Evolutionary conservation across 2,113 vertebrate species (phyloP).

Genomic region (Clarias batrachus): DNA sequence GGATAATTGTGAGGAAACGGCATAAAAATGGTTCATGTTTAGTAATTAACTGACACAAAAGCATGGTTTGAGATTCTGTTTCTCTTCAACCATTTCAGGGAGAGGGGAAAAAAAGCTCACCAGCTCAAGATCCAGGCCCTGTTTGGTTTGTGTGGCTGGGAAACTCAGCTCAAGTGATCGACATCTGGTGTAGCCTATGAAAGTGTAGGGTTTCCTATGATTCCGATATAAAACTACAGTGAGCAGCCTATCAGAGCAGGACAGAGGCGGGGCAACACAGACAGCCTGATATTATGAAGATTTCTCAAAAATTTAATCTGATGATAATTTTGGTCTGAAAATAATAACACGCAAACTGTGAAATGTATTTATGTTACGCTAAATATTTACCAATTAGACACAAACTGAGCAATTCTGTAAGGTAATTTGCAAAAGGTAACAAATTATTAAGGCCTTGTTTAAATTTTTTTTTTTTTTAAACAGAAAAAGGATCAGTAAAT

Average conservation of each 20-base stretch:
- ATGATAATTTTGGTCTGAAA: not conserved
- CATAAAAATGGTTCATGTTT: not conserved
- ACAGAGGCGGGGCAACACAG: constrained; percentile 62
- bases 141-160: constrained; percentile 20
- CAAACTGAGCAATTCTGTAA: not conserved
- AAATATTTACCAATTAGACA: not conserved
- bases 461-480: not conserved
- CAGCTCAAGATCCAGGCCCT: constrained; percentile 27
- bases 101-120: not conserved
- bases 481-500: not conserved
- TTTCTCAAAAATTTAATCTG: not conserved
- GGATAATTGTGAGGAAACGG: too few species aligned
- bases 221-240: not conserved
- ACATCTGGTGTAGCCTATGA: constrained; percentile 39
- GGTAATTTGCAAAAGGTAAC: not conserved
- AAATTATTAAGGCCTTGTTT: not conserved
- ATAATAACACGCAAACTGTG: not conserved
- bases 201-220: not conserved
- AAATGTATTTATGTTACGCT: not conserved
- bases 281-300: not conserved
- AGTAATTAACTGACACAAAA: not conserved
- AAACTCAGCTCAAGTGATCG: constrained; percentile 41
- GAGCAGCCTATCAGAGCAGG: constrained; percentile 42
- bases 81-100: constrained; percentile 37
- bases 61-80: not conserved